phyloP scores from a whole-genome alignment of 2,797 vertebrate species.

The Pangasius sanitwongsei region DNA sequence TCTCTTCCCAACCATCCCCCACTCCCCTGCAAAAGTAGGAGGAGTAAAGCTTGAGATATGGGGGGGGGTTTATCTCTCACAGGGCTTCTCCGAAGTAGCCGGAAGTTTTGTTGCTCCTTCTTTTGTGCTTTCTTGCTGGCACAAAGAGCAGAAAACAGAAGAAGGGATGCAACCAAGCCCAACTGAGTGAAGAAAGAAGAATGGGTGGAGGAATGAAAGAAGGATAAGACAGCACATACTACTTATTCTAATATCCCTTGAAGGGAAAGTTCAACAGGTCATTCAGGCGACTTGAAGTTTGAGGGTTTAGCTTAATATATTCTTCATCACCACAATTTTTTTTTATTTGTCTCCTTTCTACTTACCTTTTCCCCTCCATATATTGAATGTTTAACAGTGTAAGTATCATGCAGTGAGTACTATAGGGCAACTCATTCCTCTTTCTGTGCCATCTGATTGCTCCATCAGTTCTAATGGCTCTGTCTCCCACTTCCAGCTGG shows the following conservation, averaged over 20 bases:
- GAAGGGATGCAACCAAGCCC: conserved; percentile 11
- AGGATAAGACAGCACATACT: conserved; percentile 14
- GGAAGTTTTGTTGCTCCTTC: not conserved
- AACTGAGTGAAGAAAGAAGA: not conserved
- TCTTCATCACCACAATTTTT: not conserved
- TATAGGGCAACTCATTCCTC: not conserved
- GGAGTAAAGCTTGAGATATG: not conserved
- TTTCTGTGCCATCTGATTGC: not conserved
- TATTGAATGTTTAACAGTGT: not conserved
- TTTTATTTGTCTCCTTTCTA: not conserved
- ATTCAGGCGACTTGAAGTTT: not conserved
- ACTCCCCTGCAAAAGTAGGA: not conserved
- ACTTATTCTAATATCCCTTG: not conserved
- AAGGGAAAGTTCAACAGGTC: not conserved
- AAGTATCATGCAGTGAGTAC: not conserved
- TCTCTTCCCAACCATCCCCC: not conserved
- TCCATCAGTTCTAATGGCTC: conserved; percentile 19
- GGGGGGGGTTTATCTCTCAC: not conserved
- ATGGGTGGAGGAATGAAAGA: not conserved
- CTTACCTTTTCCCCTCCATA: not conserved
- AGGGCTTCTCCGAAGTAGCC: not conserved
- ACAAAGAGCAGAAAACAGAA: not conserved
- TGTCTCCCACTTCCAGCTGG: conserved; percentile 32
- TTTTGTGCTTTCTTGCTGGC: not conserved
- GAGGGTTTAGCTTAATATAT: not conserved